Base-by-base conservation (phyloP, 2,888 invertebrate species). In the Megalurothrips usitatus region DNA sequence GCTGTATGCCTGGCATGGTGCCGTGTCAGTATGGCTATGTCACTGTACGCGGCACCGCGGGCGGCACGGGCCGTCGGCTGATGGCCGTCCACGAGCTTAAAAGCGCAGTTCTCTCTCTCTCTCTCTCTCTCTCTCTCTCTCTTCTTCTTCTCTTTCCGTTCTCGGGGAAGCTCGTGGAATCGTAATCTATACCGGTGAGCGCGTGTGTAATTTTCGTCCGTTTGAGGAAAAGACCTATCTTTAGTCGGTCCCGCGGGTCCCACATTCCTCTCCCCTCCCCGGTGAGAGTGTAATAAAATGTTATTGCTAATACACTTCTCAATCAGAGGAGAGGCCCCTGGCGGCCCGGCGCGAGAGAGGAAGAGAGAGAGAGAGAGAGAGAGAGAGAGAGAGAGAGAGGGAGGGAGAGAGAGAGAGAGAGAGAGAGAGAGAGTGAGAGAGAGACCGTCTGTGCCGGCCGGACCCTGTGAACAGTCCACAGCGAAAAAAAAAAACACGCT, bases 291-390 rank as follows among this genome's bases (percentile, higher is more conserved):
- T 75, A 75, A 75, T 75, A 75, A 75, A 75, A 75, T 75, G 68
- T 75, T 75, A 75, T 75, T 75, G 68, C 68, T 75, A 75, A 75
- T 75, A 75, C 68, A 75, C 68, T 75, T 75, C 68, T 75, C 68
- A 75, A 75, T 75, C 68, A 75, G 26, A 75, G 68, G 26, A 23
- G 68, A 58, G 58, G 58, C 58, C 19, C n/a, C 58, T 19, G 58
- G 19, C 14, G 58, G n/a, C 58, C 58, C 58, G 17, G 58, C 6
- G 58, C 58, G 0, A 14, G 58, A 8, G 58, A 52, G 52, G 10
- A 6, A 19, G 58, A 14, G 14, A 58, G 58, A 58, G 58, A 58
- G 58, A 58, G 58, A 14, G 58, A 58, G 58, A 58, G 58, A 58
- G 58, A 14, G 58, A 58, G 58, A 14, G 58, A 58, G 58, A 58